Evolutionary conservation across 2,888 invertebrate genomes (phyloP).

Genomic region (Cryptocheilus praepositus): DNA sequence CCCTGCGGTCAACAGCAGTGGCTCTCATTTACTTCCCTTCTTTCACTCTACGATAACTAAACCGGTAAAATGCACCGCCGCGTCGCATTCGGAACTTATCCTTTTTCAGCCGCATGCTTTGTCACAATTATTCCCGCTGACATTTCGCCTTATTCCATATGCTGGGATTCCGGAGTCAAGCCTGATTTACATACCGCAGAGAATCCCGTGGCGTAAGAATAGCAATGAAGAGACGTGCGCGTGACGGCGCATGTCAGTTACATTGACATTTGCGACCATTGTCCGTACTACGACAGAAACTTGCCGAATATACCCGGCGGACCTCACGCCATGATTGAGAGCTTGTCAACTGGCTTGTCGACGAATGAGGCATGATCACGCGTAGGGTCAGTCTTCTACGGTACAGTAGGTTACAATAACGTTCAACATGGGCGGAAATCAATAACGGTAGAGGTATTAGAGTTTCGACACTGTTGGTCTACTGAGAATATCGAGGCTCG

Average conservation of each 20-base stretch:
- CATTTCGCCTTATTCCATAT: neutral
- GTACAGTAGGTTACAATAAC: constrained; percentile 18
- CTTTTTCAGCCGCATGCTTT: neutral
- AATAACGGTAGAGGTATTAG: neutral
- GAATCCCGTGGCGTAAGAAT: constrained; percentile 57
- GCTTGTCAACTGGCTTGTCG: constrained; percentile 59
- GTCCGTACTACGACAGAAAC: constrained; percentile 54
- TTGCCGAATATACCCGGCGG: constrained; percentile 60
- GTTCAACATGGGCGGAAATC: neutral
- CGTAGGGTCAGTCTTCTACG: neutral
- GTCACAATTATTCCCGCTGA: neutral
- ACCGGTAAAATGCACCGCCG: too few species aligned
- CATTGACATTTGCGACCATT: constrained; percentile 58
- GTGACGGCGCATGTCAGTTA: constrained; percentile 62
- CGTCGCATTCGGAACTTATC: too few species aligned
- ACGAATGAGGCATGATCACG: constrained; percentile 36
- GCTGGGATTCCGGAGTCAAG: neutral
- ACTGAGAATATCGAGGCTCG: too few species aligned
- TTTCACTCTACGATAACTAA: neutral
- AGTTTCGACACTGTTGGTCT: neutral
- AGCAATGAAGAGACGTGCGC: constrained; percentile 64
- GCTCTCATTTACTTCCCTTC: neutral
- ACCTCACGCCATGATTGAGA: constrained; percentile 67
- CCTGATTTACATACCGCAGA: constrained; percentile 38
- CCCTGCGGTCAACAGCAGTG: constrained; percentile 6